Evolutionary conservation across 2,113 vertebrate genomes (phyloP).

Genomic region (Opisthocomus hoazin): DNA sequence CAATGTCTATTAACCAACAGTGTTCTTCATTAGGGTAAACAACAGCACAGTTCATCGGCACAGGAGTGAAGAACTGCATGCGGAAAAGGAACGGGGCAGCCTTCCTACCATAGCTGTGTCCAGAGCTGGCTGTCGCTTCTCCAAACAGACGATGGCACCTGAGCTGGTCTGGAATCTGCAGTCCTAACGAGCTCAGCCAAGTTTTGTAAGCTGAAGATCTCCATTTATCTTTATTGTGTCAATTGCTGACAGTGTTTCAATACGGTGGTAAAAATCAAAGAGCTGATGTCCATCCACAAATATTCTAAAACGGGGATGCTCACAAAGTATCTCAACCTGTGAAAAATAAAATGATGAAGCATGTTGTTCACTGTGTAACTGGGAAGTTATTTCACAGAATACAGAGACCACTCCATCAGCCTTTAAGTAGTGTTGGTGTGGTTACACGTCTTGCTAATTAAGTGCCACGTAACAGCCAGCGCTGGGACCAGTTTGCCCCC

Average conservation of each 20-base stretch:
- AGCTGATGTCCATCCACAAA: slow-evolving; percentile 98
- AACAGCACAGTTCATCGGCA: slow-evolving; percentile 41
- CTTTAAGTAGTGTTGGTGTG: background rate
- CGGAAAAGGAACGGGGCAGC: slow-evolving; percentile 59
- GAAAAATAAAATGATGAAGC: slow-evolving; percentile 44
- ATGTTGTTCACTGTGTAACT: background rate
- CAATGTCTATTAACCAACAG: slow-evolving; percentile 54
- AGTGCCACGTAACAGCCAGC: rapidly evolving
- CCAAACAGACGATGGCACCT: slow-evolving; percentile 48
- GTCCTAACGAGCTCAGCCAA: slow-evolving; percentile 78
- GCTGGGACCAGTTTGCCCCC: background rate
- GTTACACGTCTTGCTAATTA: background rate
- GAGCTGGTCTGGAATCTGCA: slow-evolving; percentile 53
- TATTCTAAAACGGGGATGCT: slow-evolving; percentile 96
- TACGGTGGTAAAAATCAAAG: slow-evolving; percentile 99
- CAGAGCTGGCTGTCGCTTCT: slow-evolving; percentile 55
- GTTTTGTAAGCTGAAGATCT: slow-evolving; percentile 96
- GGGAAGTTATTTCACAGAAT: background rate
- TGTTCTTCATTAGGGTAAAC: slow-evolving; percentile 63
- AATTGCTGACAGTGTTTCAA: slow-evolving; percentile 89
- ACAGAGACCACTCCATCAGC: background rate
- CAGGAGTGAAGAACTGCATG: slow-evolving; percentile 66
- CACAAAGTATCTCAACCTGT: slow-evolving; percentile 97
- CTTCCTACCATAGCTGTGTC: slow-evolving; percentile 62
- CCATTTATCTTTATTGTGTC: slow-evolving; percentile 95